Base-by-base conservation (phyloP, 2,888 invertebrate genomes). In the Galeruca laticollis region DNA sequence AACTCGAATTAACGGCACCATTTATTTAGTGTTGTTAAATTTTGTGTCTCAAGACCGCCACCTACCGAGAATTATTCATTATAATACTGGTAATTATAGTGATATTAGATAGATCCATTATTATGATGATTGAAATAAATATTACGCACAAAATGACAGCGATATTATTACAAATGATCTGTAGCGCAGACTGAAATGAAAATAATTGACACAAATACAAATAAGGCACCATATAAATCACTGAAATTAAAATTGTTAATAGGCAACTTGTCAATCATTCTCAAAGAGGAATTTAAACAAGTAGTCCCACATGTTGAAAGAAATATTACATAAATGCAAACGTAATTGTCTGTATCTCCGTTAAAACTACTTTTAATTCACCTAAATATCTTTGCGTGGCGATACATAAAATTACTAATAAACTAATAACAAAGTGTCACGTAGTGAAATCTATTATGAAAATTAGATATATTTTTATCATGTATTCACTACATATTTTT, bases 171-270 rank as follows among this genome's bases (percentile, higher is more conserved):
- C 62, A 62, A 62, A 62, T 62, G 51, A 20, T 35, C 20, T 13
- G 26, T 54, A 43, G 21, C 56, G 33, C 33, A n/a, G 15, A 56
- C 52, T 43, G 54, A 54, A 54, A 37, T 54, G 54, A 65, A 65
- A 65, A 65, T 65, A 65, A 65, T 65, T 59, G 65, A 65, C 56
- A 65, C 59, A 65, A 65, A 65, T 65, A 65, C 65, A 65, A 65
- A 65, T 65, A 65, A 65, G 59, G 56, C 59, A 59, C 65, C 57
- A 59, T 21, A 56, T 65, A 65, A 65, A 65, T 65, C 56, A 65
- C 59, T 65, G 15, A 47, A 33, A 33, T 31, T 33, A 33, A 56
- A 52, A 47, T 65, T 65, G 18, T 65, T 65, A 65, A 65, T 43
- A 49, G 65, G 51, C 18, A 65, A 59, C 54, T 65, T 65, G 65